Evolutionary conservation across 2,113 vertebrate genomes (phyloP).

Genomic region (Microtus richardsoni): DNA sequence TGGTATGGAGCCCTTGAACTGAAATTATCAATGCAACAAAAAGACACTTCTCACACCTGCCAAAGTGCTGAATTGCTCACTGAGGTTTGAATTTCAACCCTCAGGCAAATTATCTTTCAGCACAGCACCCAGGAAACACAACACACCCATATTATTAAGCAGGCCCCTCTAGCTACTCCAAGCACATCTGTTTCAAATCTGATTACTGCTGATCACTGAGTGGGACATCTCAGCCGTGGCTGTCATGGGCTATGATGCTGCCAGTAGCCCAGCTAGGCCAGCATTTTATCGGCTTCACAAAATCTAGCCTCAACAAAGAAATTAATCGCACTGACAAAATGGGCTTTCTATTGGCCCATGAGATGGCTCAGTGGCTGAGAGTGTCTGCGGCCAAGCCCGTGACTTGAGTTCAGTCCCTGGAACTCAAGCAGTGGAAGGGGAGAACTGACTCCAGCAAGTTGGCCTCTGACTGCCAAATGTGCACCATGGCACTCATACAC

Average conservation of each 20-base stretch:
- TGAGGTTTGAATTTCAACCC: neutral
- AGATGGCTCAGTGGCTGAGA: neutral
- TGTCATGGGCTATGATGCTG: neutral
- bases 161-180: neutral
- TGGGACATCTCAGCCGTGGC: neutral
- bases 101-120: neutral
- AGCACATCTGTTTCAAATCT: rapidly evolving
- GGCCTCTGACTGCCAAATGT: neutral
- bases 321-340: neutral
- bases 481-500: neutral
- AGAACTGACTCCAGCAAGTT: neutral
- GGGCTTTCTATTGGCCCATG: neutral
- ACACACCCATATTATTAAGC: no score
- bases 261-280: neutral
- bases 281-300: no score
- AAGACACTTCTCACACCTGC: neutral
- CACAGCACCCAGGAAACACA: neutral
- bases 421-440: neutral
- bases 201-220: neutral
- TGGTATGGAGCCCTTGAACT: neutral
- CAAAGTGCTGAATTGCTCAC: neutral
- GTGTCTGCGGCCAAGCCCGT: neutral
- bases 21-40: neutral
- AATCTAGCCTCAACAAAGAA: neutral
- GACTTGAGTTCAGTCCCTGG: neutral